A percentile compares a stretch with the other conserved stretches of the same genome.
phyloP scores from a whole-genome alignment of 1,140 invertebrate genomes.

The Leguminivora glycinivorella region DNA sequence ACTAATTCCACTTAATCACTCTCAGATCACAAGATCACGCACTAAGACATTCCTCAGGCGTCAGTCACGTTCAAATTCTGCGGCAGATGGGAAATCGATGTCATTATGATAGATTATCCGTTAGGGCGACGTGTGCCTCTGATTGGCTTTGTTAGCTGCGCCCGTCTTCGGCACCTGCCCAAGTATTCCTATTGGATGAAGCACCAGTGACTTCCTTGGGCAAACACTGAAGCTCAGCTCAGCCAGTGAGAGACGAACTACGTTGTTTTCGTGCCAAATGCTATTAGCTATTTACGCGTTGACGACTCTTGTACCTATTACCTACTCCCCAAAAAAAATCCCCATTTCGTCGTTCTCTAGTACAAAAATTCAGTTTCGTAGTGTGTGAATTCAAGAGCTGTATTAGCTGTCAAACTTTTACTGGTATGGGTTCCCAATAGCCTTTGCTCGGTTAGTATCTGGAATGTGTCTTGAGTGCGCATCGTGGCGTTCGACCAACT shows the following conservation, averaged over 20 bases:
- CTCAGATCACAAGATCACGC: slow-evolving; percentile 18
- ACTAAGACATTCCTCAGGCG: slow-evolving; percentile 32
- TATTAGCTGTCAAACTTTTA: background rate
- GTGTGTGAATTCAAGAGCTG: too few relatives aligned
- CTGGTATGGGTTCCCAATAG: background rate
- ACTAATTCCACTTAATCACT: slow-evolving; percentile 14
- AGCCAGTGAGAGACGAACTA: background rate
- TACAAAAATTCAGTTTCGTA: too few relatives aligned
- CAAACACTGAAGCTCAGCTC: too few relatives aligned
- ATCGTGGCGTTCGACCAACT: slow-evolving; percentile 53
- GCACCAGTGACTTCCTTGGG: too few relatives aligned
- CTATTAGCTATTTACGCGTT: too few relatives aligned
- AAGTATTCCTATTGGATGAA: background rate
- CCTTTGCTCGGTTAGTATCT: background rate
- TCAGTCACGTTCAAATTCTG: slow-evolving; percentile 37
- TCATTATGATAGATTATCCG: slow-evolving; percentile 75
- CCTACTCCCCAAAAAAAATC: too few relatives aligned
- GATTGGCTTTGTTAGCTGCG: slow-evolving; percentile 74
- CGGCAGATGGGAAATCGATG: slow-evolving; percentile 68
- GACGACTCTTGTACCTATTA: too few relatives aligned
- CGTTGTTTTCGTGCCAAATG: too few relatives aligned
- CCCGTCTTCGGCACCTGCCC: slow-evolving; percentile 55
- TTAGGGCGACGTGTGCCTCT: slow-evolving; percentile 55
- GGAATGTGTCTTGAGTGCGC: slow-evolving; percentile 39
- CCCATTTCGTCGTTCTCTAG: too few relatives aligned